Evolutionary conservation across 2,113 vertebrate genomes (phyloP).

Genomic region (Trogon melanurus): DNA sequence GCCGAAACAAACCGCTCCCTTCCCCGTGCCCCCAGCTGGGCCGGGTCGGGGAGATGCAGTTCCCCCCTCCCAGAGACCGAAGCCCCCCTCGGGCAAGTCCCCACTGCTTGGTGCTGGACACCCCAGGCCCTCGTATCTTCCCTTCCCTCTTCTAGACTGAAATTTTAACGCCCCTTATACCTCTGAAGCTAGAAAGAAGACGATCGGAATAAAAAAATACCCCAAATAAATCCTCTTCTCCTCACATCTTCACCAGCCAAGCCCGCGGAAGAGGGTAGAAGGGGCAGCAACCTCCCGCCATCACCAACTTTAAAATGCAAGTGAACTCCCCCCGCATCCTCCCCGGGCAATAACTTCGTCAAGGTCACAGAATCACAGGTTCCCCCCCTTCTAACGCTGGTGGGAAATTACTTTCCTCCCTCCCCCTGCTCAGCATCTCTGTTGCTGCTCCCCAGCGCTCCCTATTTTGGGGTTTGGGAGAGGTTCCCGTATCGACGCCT

Average conservation of each 20-base stretch:
- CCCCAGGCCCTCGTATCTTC: not conserved
- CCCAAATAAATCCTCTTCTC: not conserved
- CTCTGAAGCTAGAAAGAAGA: not conserved
- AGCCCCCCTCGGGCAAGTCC: accelerated
- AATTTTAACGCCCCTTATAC: not conserved
- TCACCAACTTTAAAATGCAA: not conserved
- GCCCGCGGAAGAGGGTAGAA: not conserved
- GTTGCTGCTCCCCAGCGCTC: not conserved
- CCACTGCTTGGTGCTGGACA: not conserved
- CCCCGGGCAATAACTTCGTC: no score
- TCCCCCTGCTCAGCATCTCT: not conserved
- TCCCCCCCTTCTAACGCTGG: not conserved
- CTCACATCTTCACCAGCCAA: not conserved
- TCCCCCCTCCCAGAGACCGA: not conserved
- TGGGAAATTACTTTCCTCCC: not conserved
- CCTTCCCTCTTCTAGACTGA: not conserved
- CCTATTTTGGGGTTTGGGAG: not conserved
- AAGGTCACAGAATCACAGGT: no score
- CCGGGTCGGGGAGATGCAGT: not conserved
- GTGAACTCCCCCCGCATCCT: accelerated
- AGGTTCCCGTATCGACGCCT: not conserved
- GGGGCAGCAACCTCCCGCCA: not conserved
- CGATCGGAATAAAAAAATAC: not conserved
- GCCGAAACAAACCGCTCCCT: not conserved
- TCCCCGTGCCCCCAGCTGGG: not conserved